Base-by-base conservation (phyloP, 2,113 vertebrate species). In the Macquaria australasica region DNA sequence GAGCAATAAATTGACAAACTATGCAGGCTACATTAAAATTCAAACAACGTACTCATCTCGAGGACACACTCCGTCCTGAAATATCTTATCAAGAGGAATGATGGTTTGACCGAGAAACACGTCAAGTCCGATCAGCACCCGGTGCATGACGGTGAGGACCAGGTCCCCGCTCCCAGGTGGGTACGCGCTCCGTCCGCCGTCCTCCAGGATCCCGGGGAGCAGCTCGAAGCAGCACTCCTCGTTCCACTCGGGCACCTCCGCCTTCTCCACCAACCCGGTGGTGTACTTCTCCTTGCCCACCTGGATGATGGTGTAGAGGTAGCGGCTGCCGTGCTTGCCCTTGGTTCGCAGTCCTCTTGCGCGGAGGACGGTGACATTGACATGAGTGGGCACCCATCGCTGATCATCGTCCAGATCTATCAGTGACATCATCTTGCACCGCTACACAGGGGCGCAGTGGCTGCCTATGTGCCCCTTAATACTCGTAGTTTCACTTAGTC, bases 151-250 rank as follows among this genome's bases (percentile, higher is more conserved):
- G 10, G 96, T 98, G 83, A 99, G 94, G 91, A 97, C 82, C 92
- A 99, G 95, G 88, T 96, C 93, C 25, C 94, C 95, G 89, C 95
- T 95, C 94, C 93, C 15, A 87, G 77, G 48, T 31, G 96, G 95
- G 85, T 94, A 94, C 4, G 90, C 83, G 55, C 89, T 55, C 56
- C 90, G 88, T 84, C 93, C 93, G 43, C 93, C 94, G 41, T 93
- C 75, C 93, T 96, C 96, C 87, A 97, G 94, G 89, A 97, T 93
- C 9, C 97, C 97, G 20, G 98, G 96, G 10, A 96, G 96, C 92
- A 99, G 96, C 96, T 99, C 97, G 94, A 99, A 97, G 69, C 96
- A 93, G 60, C 97, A 97, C 63, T 97, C 97, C 94, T 98, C 98
- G 81, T 91, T 94, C 98, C 98, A 98, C 81, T 96, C 96, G 7